Conservation (phyloP, 2,113 vertebrate species). For the Phrynocephalus versicolor region DNA sequence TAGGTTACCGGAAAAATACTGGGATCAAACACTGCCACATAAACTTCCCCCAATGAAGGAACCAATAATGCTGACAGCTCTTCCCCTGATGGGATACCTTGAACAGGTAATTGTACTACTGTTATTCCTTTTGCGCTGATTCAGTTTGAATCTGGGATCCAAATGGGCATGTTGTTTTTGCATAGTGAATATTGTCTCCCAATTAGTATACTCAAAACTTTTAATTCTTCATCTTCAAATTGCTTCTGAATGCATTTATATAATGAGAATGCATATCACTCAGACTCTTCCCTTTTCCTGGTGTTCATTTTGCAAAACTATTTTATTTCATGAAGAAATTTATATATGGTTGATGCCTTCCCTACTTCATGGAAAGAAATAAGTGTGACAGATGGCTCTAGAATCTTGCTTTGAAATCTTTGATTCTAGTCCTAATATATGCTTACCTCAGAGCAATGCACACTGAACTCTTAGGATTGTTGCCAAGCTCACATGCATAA, state of each 20-base stretch:
- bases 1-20: slow-evolving; percentile 87
- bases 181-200: not conserved
- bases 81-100: slow-evolving; percentile 90
- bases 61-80: slow-evolving; percentile 82
- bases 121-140: slow-evolving; percentile 15
- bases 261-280: not conserved
- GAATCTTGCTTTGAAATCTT: not conserved
- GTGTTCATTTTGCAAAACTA: not conserved
- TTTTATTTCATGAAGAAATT: not conserved
- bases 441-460: not conserved
- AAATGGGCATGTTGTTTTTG: not conserved
- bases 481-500: not conserved
- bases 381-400: not conserved
- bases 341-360: not conserved
- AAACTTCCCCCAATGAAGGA: slow-evolving; percentile 89
- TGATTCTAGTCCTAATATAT: not conserved
- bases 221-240: not conserved
- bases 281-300: not conserved
- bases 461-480: not conserved
- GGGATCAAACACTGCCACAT: slow-evolving; percentile 84
- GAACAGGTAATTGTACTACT: slow-evolving; percentile 78
- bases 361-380: not conserved
- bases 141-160: not conserved
- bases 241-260: not conserved
- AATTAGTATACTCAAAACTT: not conserved